These are phyloP conservation scores for Chloroclysta siterata DNA, from an alignment of 2,888 invertebrate genomes.

Conservation along the genomic window DNA sequence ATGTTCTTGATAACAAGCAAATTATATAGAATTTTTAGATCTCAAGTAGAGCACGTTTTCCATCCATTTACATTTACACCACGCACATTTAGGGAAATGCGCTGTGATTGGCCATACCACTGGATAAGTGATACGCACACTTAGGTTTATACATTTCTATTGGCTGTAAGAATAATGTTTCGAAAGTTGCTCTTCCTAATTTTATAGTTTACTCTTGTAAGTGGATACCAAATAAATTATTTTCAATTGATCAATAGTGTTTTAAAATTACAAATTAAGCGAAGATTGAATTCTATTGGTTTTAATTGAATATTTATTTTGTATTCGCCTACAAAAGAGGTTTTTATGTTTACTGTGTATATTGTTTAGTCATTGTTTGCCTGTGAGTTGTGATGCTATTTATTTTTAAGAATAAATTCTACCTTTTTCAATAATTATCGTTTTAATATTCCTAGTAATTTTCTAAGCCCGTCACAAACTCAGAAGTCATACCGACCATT, in stretches of 20 bases:
- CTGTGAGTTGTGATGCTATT: constrained; percentile 64
- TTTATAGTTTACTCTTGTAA: constrained; percentile 29
- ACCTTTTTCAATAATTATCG: constrained; percentile 39
- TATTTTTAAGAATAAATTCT: constrained; percentile 77
- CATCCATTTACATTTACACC: constrained; percentile 24
- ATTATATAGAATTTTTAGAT: neutral
- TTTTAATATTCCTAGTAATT: constrained; percentile 6
- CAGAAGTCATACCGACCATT: no score
- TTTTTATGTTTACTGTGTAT: constrained; percentile 2
- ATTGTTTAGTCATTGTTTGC: constrained; percentile 55
- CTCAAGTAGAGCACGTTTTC: constrained; percentile 44
- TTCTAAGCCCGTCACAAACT: no score
- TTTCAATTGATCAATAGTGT: neutral
- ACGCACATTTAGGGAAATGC: constrained; percentile 19
- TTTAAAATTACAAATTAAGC: neutral
- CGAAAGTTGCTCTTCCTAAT: constrained; percentile 38
- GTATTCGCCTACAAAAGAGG: constrained; percentile 20
- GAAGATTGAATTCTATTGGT: constrained; percentile 4
- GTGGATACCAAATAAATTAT: constrained; percentile 1
- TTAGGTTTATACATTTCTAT: constrained; percentile 13
- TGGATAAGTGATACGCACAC: constrained; percentile 7
- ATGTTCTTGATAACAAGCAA: neutral
- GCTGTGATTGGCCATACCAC: constrained; percentile 37
- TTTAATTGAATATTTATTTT: neutral
- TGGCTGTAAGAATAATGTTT: constrained; percentile 18